Evolutionary conservation across 2,888 invertebrate genomes (phyloP).

Genomic region (Allophyes oxyacanthae): DNA sequence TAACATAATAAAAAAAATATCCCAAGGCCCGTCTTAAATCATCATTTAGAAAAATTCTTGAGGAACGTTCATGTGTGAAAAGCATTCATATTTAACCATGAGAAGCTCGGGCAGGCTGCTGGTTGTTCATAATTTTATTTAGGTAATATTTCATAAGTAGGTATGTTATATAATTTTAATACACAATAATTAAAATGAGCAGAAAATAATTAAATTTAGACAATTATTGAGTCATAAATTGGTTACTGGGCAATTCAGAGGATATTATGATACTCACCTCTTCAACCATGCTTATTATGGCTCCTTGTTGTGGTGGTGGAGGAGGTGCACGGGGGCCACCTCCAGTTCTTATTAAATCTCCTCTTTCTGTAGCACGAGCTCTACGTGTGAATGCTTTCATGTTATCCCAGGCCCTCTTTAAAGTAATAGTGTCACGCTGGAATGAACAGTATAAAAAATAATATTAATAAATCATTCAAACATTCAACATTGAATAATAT

Average conservation of each 20-base stretch:
- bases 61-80: too few species aligned
- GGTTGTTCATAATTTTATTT: too few species aligned
- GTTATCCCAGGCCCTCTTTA: conserved; percentile 29
- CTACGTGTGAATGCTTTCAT: conserved; percentile 19
- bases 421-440: conserved; percentile 20
- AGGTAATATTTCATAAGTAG: too few species aligned
- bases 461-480: conserved; percentile 6
- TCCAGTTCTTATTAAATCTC: neutral
- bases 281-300: conserved; percentile 26
- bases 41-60: too few species aligned
- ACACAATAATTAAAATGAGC: too few species aligned
- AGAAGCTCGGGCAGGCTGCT: too few species aligned
- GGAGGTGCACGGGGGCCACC: conserved; percentile 9
- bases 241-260: neutral
- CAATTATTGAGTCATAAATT: too few species aligned
- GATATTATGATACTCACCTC: conserved; percentile 13
- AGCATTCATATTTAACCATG: too few species aligned
- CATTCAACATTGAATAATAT: neutral
- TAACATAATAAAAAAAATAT: conserved; percentile 6
- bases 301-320: conserved; percentile 8
- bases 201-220: too few species aligned
- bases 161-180: too few species aligned
- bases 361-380: conserved; percentile 9
- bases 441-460: conserved; percentile 5
- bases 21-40: neutral